A percentile compares a stretch with the other conserved stretches of the same genome.
phyloP scores from a whole-genome alignment of 2,113 vertebrate genomes.

The Neogale vison region DNA sequence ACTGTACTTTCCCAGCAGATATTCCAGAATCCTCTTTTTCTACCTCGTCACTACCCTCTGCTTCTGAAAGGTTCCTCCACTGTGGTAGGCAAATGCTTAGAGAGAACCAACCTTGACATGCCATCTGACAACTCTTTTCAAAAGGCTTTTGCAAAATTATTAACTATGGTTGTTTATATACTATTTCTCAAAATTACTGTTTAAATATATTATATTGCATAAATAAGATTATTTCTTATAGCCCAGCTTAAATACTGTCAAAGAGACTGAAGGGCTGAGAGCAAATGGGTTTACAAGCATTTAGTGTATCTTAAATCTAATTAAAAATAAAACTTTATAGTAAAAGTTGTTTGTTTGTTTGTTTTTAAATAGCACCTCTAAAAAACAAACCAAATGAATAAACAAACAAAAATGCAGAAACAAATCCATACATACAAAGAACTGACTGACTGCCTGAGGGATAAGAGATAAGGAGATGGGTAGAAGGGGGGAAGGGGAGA shows the following conservation, averaged over 20 bases:
- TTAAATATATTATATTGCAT: background rate
- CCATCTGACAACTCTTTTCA: background rate
- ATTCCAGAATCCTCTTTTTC: background rate
- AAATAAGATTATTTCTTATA: background rate
- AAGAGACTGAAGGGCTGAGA: background rate
- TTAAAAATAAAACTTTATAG: slow-evolving; percentile 35
- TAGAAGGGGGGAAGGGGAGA: background rate
- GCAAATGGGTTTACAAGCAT: background rate
- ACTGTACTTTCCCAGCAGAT: background rate
- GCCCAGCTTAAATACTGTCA: background rate
- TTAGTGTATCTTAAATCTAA: background rate
- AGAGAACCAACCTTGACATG: background rate
- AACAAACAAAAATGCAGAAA: background rate
- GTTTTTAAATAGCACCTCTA: background rate
- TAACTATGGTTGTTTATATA: background rate
- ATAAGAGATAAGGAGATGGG: too few species aligned
- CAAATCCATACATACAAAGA: background rate
- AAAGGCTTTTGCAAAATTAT: background rate
- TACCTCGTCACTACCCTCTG: background rate
- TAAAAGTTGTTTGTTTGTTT: background rate
- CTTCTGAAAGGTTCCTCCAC: background rate
- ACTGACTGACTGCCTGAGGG: background rate
- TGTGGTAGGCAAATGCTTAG: background rate
- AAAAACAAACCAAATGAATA: background rate
- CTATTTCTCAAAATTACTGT: background rate